Base-by-base conservation (phyloP, 2,797 vertebrate genomes). In the Enteromius thamalakanensis region DNA sequence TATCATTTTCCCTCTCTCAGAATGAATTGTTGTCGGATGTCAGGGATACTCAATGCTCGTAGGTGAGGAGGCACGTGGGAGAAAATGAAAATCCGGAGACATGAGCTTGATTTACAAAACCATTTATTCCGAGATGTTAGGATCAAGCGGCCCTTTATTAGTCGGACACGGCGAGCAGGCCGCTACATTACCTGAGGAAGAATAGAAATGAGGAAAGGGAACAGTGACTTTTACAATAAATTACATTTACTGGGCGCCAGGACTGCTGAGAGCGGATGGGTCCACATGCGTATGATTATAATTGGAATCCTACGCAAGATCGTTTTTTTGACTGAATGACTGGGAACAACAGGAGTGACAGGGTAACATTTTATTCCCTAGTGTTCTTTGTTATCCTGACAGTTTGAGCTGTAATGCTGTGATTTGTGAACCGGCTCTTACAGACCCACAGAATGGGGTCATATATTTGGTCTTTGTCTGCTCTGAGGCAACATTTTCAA, bases 291-390 rank as follows among this genome's bases (percentile, higher is more conserved):
- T 81, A 21, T 19, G 74, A 68, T 64, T 87, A 88, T 89, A 90
- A 88, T 87, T 89, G 85, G 84, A 88, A 88, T 86, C 85, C 82
- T 80, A 80, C 65, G 72, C 75, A 75, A 88, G 82, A 87, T 90
- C 69, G 34, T 26, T 69, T 45, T 69, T 45, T 60, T 21, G 76
- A 83, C 29, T 12, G 70, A 86, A 79, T 76, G 75, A 81, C 72
- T 78, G 58, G 75, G 85, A 89, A 72, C 75, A 87, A 87, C 84
- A 81, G 79, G 81, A 82, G 37, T 84, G 84, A 82, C 83, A 83
- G 80, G 62, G 65, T 82, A 83, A 86, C 76, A 83, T 85, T 86
- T 86, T 45, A 82, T 85, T 49, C 29, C 79, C 47, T 69, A 42
- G 65, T 23, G 49, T 64, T 79, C 58, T 60, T 84, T 78, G 58